These are phyloP conservation scores for Epizoanthus illoricatus DNA, from an alignment of 92 coral and sea anemone species.

Conservation along the genomic window DNA sequence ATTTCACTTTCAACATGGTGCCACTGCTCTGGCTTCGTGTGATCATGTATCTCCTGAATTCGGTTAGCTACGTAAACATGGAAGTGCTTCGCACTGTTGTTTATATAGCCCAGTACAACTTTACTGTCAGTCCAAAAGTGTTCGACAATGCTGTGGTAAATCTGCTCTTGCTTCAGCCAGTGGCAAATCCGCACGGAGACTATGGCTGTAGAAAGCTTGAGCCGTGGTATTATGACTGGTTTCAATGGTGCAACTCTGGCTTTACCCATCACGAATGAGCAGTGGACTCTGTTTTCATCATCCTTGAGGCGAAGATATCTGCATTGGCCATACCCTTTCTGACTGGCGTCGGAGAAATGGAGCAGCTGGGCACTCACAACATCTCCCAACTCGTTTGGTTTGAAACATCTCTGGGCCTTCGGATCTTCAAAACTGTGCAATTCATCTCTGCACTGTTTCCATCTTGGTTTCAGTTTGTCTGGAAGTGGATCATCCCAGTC, in stretches of 20 bases:
- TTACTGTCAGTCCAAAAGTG: slow-evolving; percentile 58
- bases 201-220: slow-evolving; percentile 51
- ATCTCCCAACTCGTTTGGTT: slow-evolving; percentile 42
- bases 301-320: slow-evolving; percentile 41
- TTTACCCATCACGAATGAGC: slow-evolving; percentile 50
- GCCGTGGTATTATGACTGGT: slow-evolving; percentile 44
- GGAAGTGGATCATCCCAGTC: too few relatives aligned
- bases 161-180: slow-evolving; percentile 46
- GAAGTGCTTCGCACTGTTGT: slow-evolving; percentile 43
- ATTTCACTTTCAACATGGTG: slow-evolving; percentile 35
- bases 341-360: slow-evolving; percentile 49
- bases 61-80: slow-evolving; percentile 53
- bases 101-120: slow-evolving; percentile 50
- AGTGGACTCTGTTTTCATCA: slow-evolving; percentile 28
- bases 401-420: slow-evolving; percentile 42
- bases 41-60: slow-evolving; percentile 53
- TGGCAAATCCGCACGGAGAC: slow-evolving; percentile 44
- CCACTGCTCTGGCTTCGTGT: slow-evolving; percentile 50
- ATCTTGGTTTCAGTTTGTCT: neutral
- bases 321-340: slow-evolving; percentile 46
- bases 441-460: slow-evolving; percentile 48
- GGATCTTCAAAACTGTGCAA: slow-evolving; percentile 34
- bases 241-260: slow-evolving; percentile 51
- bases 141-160: slow-evolving; percentile 23
- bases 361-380: slow-evolving; percentile 35